These are phyloP conservation scores for Ataeniobius toweri DNA, from an alignment of 2,797 vertebrate species.

Conservation along the genomic window DNA sequence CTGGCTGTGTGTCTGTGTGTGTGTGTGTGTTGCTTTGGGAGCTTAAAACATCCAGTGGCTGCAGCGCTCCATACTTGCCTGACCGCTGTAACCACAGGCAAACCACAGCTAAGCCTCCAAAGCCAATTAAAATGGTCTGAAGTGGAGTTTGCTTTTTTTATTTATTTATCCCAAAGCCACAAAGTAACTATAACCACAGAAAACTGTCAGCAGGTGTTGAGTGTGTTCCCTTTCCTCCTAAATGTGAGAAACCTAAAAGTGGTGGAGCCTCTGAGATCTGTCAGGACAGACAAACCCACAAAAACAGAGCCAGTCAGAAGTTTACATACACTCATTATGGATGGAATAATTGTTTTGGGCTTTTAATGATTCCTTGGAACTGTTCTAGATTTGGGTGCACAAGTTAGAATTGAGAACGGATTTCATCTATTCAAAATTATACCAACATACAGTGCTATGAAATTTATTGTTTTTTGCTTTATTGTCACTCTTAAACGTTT, in stretches of 20 bases:
- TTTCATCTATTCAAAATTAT: too few relatives aligned
- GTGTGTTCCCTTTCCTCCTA: constrained; percentile 35
- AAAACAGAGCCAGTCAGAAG: background rate
- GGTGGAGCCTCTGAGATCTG: constrained; percentile 56
- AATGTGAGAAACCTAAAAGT: constrained; percentile 58
- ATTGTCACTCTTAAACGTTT: too few relatives aligned
- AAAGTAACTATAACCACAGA: constrained; percentile 63
- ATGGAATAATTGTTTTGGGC: background rate
- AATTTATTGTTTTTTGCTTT: too few relatives aligned
- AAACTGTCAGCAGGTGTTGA: constrained; percentile 51
- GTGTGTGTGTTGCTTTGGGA: constrained; percentile 45
- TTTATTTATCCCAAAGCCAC: constrained; percentile 69
- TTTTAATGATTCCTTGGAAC: background rate
- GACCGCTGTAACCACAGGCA: constrained; percentile 75
- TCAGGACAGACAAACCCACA: constrained; percentile 33
- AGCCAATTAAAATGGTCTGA: constrained; percentile 81
- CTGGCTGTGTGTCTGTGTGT: constrained; percentile 28
- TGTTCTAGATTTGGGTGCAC: background rate
- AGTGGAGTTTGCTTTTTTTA: constrained; percentile 75
- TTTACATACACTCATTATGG: background rate
- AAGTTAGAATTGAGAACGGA: background rate
- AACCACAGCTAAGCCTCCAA: constrained; percentile 76
- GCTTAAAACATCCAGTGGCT: constrained; percentile 71
- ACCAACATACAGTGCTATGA: too few relatives aligned
- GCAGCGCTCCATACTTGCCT: constrained; percentile 64